These are phyloP conservation scores for Pogonus chalceus DNA, from an alignment of 1,140 invertebrate species.

Conservation along the genomic window DNA sequence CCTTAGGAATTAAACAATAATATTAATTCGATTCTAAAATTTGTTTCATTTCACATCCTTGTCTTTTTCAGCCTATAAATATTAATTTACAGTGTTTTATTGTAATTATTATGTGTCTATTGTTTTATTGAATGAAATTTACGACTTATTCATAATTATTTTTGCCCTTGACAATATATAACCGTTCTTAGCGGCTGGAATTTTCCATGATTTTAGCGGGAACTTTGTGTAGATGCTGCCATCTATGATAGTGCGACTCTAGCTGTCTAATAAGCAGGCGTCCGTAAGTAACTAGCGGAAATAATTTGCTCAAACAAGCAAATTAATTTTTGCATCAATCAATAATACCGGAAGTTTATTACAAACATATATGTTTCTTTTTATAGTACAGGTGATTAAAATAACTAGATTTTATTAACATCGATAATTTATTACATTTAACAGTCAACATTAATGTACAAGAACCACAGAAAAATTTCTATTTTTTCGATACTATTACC, in stretches of 20 bases:
- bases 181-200: background rate
- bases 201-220: background rate
- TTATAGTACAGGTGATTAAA: no score
- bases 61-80: background rate
- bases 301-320: no score
- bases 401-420: background rate
- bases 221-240: background rate
- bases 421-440: constrained; percentile 9
- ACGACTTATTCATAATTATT: no score
- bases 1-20: background rate
- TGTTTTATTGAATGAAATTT: background rate
- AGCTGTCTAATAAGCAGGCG: no score
- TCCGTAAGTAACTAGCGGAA: no score
- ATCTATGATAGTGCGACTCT: background rate
- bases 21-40: background rate
- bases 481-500: background rate
- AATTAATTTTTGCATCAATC: no score
- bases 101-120: background rate
- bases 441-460: constrained; percentile 8
- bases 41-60: no score
- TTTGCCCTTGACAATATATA: background rate
- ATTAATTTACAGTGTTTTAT: background rate
- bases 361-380: no score
- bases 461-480: background rate
- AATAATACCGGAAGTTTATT: no score